These are phyloP conservation scores for Drosophila stalkeri DNA, from an alignment of 2,888 invertebrate species.

Conservation along the genomic window DNA sequence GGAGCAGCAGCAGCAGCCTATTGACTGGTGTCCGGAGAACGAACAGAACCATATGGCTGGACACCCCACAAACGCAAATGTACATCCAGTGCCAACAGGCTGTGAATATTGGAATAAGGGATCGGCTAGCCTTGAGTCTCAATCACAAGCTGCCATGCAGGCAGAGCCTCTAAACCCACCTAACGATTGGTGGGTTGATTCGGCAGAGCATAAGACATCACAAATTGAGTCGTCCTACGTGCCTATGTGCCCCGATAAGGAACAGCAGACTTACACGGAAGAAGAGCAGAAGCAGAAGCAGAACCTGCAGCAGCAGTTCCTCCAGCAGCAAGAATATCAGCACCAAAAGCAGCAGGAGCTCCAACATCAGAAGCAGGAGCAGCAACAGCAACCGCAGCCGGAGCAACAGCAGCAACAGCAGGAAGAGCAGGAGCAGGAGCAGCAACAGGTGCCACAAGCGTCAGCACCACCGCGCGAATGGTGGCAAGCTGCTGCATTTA, in stretches of 20 bases:
- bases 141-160: neutral
- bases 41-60: neutral
- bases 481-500: conserved; percentile 35
- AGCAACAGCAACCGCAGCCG: neutral
- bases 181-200: neutral
- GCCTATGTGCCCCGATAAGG: neutral
- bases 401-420: neutral
- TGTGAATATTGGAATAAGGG: neutral
- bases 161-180: neutral
- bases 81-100: neutral
- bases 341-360: neutral
- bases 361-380: neutral
- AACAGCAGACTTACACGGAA: neutral
- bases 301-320: no score
- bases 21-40: neutral
- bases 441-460: neutral
- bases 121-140: neutral
- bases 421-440: neutral
- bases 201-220: neutral
- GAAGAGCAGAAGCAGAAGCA: neutral
- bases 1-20: neutral
- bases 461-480: conserved; percentile 15
- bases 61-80: no score
- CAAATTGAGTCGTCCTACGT: neutral
- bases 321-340: no score